phyloP scores from a whole-genome alignment of 2,888 invertebrate genomes.

The Drosophila anomelani region DNA sequence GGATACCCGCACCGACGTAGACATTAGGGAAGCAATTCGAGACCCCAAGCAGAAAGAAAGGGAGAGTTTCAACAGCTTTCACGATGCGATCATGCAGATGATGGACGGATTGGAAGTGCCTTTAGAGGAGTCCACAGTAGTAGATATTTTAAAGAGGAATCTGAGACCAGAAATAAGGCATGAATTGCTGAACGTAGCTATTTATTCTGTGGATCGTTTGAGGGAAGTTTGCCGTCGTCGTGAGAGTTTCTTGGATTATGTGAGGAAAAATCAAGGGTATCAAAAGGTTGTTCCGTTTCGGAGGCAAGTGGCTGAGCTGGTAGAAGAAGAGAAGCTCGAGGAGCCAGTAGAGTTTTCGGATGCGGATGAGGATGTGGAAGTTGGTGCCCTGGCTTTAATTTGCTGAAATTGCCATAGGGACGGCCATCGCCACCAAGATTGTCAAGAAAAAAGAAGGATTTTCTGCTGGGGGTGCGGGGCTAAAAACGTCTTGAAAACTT shows the following conservation, averaged over 20 bases:
- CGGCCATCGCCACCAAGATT: neutral
- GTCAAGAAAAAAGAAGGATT: neutral
- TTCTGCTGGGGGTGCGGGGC: neutral
- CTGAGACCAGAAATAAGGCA: neutral
- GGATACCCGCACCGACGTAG: neutral
- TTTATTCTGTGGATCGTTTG: neutral
- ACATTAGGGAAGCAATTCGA: neutral
- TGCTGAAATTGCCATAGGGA: neutral
- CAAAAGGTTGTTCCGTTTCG: neutral
- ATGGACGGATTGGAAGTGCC: neutral
- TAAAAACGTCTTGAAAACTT: neutral
- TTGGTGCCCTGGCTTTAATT: neutral
- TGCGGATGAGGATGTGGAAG: too few relatives aligned
- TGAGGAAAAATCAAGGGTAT: neutral
- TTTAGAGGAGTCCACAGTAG: neutral
- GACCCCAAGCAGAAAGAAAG: neutral
- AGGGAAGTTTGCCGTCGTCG: neutral
- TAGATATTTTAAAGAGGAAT: conserved; percentile 1
- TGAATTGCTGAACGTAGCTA: neutral
- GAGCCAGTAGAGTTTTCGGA: neutral
- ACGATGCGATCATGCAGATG: conserved; percentile 1
- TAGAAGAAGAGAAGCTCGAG: neutral
- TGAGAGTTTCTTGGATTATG: neutral
- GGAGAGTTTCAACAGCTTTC: neutral
- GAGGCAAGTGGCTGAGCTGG: neutral